Conservation (phyloP, 2,113 vertebrate species). For the Passer montanus region DNA sequence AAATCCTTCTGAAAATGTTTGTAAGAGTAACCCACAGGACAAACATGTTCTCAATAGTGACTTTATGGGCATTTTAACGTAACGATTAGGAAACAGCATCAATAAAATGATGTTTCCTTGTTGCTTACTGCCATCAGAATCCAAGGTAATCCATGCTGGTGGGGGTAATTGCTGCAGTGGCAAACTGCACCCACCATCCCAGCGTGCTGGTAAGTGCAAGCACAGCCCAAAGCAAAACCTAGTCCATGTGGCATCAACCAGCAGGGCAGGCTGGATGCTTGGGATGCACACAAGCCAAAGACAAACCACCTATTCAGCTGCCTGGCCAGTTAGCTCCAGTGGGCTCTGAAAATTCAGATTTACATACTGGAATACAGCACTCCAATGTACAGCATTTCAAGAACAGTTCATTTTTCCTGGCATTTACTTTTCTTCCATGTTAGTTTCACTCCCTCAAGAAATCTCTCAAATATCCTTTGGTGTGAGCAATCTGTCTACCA, state of each 20-base stretch:
- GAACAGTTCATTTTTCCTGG: conserved; percentile 10
- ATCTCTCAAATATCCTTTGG: neutral
- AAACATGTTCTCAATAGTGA: neutral
- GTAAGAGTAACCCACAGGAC: neutral
- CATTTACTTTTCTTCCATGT: neutral
- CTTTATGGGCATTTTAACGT: neutral
- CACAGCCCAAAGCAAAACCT: neutral
- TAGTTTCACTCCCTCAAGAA: neutral
- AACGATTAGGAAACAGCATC: neutral
- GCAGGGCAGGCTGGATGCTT: neutral
- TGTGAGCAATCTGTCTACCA: neutral
- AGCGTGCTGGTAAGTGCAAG: neutral
- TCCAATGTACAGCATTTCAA: neutral
- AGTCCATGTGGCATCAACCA: conserved; percentile 29
- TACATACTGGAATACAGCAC: neutral
- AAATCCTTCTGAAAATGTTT: neutral
- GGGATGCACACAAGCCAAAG: neutral
- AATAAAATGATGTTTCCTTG: neutral
- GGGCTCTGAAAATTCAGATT: conserved; percentile 20
- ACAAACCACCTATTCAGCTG: conserved; percentile 19
- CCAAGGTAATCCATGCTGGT: no score
- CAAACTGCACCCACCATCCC: neutral
- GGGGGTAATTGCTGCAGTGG: neutral
- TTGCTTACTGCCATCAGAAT: neutral
- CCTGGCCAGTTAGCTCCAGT: neutral